Conservation (phyloP, 2,113 vertebrate genomes). For the Lanius collurio region DNA sequence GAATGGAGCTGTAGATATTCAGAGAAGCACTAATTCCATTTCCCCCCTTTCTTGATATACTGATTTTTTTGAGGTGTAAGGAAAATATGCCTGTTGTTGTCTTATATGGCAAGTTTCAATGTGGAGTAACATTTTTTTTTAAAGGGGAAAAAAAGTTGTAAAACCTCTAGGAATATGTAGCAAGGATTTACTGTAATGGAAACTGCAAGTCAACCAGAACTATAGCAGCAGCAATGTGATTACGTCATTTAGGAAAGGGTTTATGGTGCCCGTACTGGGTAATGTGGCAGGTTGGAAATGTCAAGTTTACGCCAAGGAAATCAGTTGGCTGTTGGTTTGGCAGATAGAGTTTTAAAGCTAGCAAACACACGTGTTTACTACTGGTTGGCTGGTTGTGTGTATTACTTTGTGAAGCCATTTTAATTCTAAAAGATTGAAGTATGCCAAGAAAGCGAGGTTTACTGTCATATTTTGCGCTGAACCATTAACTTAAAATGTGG, state of each 20-base stretch:
- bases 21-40: neutral
- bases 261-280: neutral
- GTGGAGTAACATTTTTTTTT: neutral
- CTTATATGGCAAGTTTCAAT: neutral
- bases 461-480: neutral
- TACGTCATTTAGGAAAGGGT: conserved; percentile 41
- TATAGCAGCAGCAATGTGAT: conserved; percentile 13
- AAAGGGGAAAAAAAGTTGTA: neutral
- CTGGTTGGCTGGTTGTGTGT: neutral
- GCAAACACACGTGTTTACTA: neutral
- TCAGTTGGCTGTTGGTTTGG: conserved; percentile 35
- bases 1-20: neutral
- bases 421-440: neutral
- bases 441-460: neutral
- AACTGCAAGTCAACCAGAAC: conserved; percentile 52
- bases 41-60: neutral
- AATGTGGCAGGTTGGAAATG: conserved; percentile 29
- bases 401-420: neutral
- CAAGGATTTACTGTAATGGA: conserved; percentile 45
- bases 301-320: conserved; percentile 28
- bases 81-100: neutral
- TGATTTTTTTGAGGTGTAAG: neutral
- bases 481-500: neutral
- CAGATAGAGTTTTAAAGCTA: conserved; percentile 20
- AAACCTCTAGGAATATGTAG: conserved; percentile 14